These are phyloP conservation scores for Melanotaenia boesemani DNA, from an alignment of 2,797 vertebrate species.

Conservation along the genomic window DNA sequence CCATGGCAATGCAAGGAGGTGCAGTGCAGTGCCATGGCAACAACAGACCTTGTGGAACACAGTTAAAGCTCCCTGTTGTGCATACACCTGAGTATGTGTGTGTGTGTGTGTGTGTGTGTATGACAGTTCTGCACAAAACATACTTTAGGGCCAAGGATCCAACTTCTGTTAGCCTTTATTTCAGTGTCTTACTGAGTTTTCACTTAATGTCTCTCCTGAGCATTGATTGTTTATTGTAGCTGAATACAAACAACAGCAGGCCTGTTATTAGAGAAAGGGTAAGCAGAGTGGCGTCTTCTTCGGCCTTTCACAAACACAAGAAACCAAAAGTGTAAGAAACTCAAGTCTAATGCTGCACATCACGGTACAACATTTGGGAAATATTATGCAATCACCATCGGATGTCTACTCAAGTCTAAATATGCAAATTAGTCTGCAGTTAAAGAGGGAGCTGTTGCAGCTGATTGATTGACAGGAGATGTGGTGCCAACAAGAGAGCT, in stretches of 20 bases:
- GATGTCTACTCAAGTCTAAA: too few relatives aligned
- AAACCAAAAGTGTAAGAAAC: not conserved
- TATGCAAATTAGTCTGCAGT: too few relatives aligned
- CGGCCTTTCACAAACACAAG: not conserved
- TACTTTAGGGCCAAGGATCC: too few relatives aligned
- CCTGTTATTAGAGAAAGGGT: not conserved
- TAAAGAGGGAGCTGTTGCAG: too few relatives aligned
- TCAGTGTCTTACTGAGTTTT: too few relatives aligned
- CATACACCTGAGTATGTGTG: conserved; percentile 42
- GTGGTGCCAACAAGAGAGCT: too few relatives aligned
- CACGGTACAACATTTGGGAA: too few relatives aligned
- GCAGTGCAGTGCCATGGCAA: conserved; percentile 72
- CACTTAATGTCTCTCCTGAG: too few relatives aligned
- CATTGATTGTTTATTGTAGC: too few relatives aligned
- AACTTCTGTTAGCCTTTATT: not conserved
- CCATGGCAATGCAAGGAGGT: conserved; percentile 78
- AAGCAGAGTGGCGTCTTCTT: not conserved
- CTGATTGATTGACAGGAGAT: too few relatives aligned
- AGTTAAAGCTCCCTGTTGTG: conserved; percentile 48
- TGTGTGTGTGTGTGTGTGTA: conserved; percentile 35
- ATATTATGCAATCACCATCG: too few relatives aligned
- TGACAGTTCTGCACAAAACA: not conserved
- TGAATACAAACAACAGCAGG: too few relatives aligned
- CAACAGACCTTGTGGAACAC: conserved; percentile 66
- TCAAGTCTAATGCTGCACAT: not conserved